phyloP scores from a whole-genome alignment of 1,140 invertebrate species.

The Ceratosolen solmsi region DNA sequence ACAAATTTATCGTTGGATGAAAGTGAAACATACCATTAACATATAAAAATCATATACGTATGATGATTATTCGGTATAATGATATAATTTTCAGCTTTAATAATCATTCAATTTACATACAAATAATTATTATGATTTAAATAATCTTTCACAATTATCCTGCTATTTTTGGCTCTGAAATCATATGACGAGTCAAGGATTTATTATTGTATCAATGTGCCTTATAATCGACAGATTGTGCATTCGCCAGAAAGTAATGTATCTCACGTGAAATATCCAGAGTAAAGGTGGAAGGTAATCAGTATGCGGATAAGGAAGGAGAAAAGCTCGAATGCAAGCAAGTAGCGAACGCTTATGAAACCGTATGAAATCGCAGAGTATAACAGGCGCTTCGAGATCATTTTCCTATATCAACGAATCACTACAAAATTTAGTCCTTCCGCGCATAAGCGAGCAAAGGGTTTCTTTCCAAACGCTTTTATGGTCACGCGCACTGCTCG shows the following conservation, averaged over 20 bases:
- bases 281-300: background rate
- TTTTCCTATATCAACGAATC: slow-evolving; percentile 29
- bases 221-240: background rate
- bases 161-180: too few relatives aligned
- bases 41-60: too few relatives aligned
- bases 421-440: slow-evolving; percentile 39
- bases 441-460: slow-evolving; percentile 20
- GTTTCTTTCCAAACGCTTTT: slow-evolving; percentile 23
- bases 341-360: slow-evolving; percentile 3
- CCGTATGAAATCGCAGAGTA: slow-evolving; percentile 38
- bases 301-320: too few relatives aligned
- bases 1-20: too few relatives aligned
- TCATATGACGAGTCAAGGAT: too few relatives aligned
- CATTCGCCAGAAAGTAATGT: background rate
- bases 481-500: background rate
- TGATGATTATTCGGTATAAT: too few relatives aligned
- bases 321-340: background rate
- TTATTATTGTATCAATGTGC: too few relatives aligned
- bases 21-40: too few relatives aligned
- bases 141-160: too few relatives aligned
- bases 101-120: too few relatives aligned
- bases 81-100: too few relatives aligned
- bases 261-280: background rate
- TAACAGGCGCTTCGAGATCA: slow-evolving; percentile 5
- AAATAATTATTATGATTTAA: too few relatives aligned